Evolutionary conservation across 2,888 invertebrate species (phyloP).

Genomic region (Epirrhoe tristata): DNA sequence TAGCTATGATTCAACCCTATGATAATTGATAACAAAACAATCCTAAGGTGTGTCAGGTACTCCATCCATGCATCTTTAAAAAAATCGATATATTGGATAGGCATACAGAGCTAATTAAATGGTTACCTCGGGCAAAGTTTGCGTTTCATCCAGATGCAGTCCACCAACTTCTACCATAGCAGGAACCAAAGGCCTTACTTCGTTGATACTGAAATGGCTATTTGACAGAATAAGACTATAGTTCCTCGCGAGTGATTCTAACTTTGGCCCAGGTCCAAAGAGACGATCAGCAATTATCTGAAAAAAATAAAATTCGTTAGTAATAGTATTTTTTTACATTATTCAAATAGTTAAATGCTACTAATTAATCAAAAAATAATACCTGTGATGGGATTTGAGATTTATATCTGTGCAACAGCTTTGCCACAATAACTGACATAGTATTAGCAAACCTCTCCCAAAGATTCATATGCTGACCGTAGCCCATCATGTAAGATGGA

Average conservation of each 20-base stretch:
- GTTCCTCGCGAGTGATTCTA: constrained; percentile 76
- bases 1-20: too few relatives aligned
- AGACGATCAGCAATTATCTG: constrained; percentile 78
- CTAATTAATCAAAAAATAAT: constrained; percentile 50
- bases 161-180: constrained; percentile 85
- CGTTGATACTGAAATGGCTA: constrained; percentile 84
- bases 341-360: not conserved
- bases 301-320: constrained; percentile 31
- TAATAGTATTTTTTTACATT: not conserved
- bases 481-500: constrained; percentile 83
- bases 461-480: constrained; percentile 77
- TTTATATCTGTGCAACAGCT: constrained; percentile 69
- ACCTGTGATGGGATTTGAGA: constrained; percentile 79
- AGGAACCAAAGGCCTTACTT: constrained; percentile 83
- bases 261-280: constrained; percentile 78
- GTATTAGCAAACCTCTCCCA: constrained; percentile 80
- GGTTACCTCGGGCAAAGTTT: constrained; percentile 74
- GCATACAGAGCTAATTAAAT: not conserved
- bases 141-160: constrained; percentile 79
- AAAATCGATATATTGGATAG: not conserved
- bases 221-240: constrained; percentile 84
- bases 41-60: too few relatives aligned
- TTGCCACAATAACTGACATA: constrained; percentile 68
- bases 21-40: too few relatives aligned
- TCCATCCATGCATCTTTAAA: too few relatives aligned